Conservation (phyloP, 2,888 invertebrate species). For the Drosophila mercatorum region DNA sequence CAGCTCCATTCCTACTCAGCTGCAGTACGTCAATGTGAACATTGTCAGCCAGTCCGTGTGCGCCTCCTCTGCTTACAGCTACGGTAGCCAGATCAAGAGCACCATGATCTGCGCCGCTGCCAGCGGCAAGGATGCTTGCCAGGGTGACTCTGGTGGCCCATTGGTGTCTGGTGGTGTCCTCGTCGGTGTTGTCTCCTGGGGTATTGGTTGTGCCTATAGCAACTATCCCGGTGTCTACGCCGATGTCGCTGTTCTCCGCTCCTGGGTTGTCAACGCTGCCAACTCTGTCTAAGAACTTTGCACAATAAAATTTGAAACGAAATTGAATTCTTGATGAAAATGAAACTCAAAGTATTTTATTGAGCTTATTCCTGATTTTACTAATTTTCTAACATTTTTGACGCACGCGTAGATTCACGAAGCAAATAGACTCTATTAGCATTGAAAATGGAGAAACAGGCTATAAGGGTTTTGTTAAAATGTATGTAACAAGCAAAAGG, state of each 20-base stretch:
- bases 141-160: slow-evolving; percentile 81
- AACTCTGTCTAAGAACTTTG: slow-evolving; percentile 27
- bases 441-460: no score
- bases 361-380: no score
- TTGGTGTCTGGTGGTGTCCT: slow-evolving; percentile 51
- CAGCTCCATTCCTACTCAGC: slow-evolving; percentile 78
- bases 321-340: no score
- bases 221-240: slow-evolving; percentile 68
- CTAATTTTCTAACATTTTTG: no score
- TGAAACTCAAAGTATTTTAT: no score
- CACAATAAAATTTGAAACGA: no score
- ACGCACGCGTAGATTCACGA: no score
- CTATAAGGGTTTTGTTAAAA: no score
- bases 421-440: no score
- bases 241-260: slow-evolving; percentile 51
- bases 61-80: slow-evolving; percentile 81
- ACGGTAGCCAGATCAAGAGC: slow-evolving; percentile 43
- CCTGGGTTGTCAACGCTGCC: slow-evolving; percentile 48
- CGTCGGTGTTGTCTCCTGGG: slow-evolving; percentile 79
- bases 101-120: slow-evolving; percentile 70
- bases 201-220: slow-evolving; percentile 64
- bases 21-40: slow-evolving; percentile 84
- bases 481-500: no score
- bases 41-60: slow-evolving; percentile 84
- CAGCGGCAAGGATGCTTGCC: slow-evolving; percentile 63